phyloP scores from a whole-genome alignment of 2,113 vertebrate genomes.

The Drymodes brunneopygia region DNA sequence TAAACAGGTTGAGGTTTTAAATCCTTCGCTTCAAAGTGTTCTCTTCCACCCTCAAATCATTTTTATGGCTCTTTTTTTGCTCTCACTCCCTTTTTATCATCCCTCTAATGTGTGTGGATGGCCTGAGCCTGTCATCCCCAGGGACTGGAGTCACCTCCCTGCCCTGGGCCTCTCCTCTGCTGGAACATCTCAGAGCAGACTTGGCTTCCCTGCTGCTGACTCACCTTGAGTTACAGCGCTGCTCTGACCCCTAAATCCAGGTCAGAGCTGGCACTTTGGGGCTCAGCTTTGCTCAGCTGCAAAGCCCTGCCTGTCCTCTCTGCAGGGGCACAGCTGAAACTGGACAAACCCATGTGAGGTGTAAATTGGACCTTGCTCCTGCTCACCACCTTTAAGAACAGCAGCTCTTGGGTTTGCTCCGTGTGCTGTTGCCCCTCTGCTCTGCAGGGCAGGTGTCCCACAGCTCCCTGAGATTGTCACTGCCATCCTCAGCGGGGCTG shows the following conservation, averaged over 20 bases:
- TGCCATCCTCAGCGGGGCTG: fast-evolving
- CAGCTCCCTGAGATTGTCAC: fast-evolving
- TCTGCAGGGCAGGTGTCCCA: no score
- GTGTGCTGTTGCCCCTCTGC: background rate
- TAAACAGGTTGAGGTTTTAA: conserved; percentile 15
- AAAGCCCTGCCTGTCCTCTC: no score
- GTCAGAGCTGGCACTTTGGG: background rate
- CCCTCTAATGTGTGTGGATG: background rate
- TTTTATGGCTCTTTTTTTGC: conserved; percentile 7
- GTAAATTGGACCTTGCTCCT: background rate
- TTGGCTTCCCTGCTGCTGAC: background rate
- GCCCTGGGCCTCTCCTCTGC: background rate
- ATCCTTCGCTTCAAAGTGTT: background rate
- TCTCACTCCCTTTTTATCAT: background rate
- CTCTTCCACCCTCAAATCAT: background rate
- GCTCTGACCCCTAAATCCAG: background rate
- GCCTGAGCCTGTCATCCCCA: background rate
- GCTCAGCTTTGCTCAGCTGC: background rate
- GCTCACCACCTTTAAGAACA: background rate
- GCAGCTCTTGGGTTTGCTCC: background rate
- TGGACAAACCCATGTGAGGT: fast-evolving
- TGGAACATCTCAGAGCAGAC: background rate
- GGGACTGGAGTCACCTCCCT: background rate
- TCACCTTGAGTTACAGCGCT: background rate
- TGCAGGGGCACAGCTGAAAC: background rate